phyloP scores from a whole-genome alignment of 1,140 invertebrate genomes.

The Diachasmimorpha longicaudata region DNA sequence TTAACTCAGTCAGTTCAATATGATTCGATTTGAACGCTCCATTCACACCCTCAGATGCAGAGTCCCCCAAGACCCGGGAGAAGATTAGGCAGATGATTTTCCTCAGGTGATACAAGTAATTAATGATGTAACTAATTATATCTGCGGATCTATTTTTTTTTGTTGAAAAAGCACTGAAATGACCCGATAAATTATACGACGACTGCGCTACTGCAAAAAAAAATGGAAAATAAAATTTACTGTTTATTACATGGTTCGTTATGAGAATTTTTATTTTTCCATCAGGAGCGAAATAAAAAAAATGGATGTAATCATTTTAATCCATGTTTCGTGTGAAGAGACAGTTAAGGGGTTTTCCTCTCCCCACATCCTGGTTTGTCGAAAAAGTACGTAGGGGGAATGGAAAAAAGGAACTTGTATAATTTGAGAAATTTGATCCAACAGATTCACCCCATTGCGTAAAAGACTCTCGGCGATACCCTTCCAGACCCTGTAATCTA shows the following conservation, averaged over 20 bases:
- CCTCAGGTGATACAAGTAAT: too few species aligned
- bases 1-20: too few species aligned
- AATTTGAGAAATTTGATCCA: constrained; percentile 29
- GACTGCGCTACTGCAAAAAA: too few species aligned
- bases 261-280: neutral
- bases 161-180: too few species aligned
- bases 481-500: constrained; percentile 17
- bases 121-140: too few species aligned
- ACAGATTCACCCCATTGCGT: constrained; percentile 14
- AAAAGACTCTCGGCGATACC: constrained; percentile 9
- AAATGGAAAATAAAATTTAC: too few species aligned
- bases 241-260: neutral
- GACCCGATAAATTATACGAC: too few species aligned
- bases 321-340: neutral
- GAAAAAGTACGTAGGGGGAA: neutral
- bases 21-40: too few species aligned
- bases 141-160: too few species aligned
- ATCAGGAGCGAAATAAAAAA: neutral
- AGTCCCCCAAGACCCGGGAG: too few species aligned
- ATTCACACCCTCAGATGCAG: too few species aligned
- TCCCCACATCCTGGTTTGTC: neutral
- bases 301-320: neutral
- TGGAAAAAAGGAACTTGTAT: constrained; percentile 20
- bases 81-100: too few species aligned
- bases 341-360: neutral